Evolutionary conservation across 2,888 invertebrate species (phyloP).

Genomic region (Trimorus sp.): DNA sequence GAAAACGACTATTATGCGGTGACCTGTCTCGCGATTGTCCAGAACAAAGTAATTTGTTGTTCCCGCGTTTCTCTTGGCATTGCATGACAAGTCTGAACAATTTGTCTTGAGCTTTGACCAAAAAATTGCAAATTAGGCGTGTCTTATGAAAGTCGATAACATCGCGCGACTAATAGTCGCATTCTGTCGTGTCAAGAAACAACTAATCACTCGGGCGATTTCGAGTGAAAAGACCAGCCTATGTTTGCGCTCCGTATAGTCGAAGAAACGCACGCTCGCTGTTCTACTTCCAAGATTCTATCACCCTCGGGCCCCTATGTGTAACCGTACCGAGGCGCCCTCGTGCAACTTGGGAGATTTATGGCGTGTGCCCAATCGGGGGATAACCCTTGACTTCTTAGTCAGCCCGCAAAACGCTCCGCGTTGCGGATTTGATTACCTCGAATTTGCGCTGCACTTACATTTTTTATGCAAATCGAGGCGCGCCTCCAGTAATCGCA

Average conservation of each 20-base stretch:
- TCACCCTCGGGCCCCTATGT: constrained; percentile 69
- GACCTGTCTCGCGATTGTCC: too few species aligned
- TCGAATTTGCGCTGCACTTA: constrained; percentile 53
- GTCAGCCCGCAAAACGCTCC: constrained; percentile 71
- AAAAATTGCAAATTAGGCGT: constrained; percentile 36
- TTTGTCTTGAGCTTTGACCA: neutral
- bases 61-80: too few species aligned
- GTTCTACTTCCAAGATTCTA: constrained; percentile 71
- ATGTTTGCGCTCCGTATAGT: constrained; percentile 63
- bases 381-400: constrained; percentile 77
- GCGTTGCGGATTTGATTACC: constrained; percentile 66
- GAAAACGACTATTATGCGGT: too few species aligned
- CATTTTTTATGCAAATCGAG: constrained; percentile 50
- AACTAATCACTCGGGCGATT: constrained; percentile 78
- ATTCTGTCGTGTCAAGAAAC: constrained; percentile 76
- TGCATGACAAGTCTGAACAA: too few species aligned
- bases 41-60: too few species aligned
- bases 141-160: constrained; percentile 59
- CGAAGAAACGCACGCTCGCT: constrained; percentile 70
- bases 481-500: neutral
- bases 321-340: constrained; percentile 69
- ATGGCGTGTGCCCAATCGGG: constrained; percentile 77
- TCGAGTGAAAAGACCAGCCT: constrained; percentile 61
- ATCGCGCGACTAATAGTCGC: constrained; percentile 73
- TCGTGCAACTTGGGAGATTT: constrained; percentile 75